Evolutionary conservation across 2,113 vertebrate species (phyloP).

Genomic region (Daubentonia madagascariensis): DNA sequence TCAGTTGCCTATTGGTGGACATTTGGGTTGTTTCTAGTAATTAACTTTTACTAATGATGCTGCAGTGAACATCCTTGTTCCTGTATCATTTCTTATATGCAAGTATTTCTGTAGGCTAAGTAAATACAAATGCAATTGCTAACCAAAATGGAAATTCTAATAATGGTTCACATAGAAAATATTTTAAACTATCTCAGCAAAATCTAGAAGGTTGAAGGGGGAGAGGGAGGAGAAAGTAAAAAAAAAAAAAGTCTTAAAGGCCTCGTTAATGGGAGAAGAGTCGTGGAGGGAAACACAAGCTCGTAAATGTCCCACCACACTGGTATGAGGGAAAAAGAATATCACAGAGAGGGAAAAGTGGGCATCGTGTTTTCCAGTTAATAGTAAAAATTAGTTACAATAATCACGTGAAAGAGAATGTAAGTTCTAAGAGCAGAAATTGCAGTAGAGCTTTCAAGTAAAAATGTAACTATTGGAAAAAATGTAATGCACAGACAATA

Average conservation of each 20-base stretch:
- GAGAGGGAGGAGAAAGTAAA: accelerated
- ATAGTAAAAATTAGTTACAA: neutral
- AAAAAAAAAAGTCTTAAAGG: neutral
- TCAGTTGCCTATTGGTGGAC: neutral
- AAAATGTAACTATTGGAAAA: neutral
- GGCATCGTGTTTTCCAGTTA: accelerated
- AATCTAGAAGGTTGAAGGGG: neutral
- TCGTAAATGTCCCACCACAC: accelerated
- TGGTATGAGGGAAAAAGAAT: accelerated
- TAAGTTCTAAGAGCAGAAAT: too few relatives aligned
- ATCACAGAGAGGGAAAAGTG: accelerated
- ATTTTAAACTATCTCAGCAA: neutral
- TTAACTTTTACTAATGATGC: neutral
- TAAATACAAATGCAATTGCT: neutral
- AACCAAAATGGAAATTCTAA: neutral
- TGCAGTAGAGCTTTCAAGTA: neutral
- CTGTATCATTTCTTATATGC: accelerated
- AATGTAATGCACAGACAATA: too few relatives aligned
- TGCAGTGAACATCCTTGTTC: neutral
- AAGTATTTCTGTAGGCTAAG: neutral
- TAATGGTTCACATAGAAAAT: neutral
- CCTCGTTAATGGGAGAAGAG: neutral
- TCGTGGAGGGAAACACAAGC: accelerated
- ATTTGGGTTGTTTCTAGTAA: neutral
- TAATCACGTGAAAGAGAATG: accelerated